Evolutionary conservation across 1,140 invertebrate genomes (phyloP).

Genomic region (Cherax destructor): DNA sequence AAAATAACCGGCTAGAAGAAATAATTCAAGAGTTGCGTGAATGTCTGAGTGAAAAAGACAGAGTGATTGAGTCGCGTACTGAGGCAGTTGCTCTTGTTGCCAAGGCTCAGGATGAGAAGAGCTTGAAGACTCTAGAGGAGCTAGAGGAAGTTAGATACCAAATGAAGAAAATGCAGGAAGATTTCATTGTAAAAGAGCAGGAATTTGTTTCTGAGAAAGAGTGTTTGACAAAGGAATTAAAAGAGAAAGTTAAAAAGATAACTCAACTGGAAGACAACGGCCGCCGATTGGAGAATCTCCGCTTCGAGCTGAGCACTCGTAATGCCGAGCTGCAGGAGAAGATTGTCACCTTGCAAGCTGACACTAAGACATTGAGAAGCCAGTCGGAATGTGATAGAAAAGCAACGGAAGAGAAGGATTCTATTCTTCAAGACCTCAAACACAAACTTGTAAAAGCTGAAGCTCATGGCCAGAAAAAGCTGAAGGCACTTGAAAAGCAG

Average conservation of each 20-base stretch:
- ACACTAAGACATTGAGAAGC: slow-evolving; percentile 67
- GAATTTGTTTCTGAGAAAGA: slow-evolving; percentile 83
- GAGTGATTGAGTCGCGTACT: slow-evolving; percentile 88
- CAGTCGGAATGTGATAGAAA: slow-evolving; percentile 73
- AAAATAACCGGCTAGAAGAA: slow-evolving; percentile 77
- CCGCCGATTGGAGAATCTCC: slow-evolving; percentile 74
- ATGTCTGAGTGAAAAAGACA: slow-evolving; percentile 87
- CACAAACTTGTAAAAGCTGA: slow-evolving; percentile 91
- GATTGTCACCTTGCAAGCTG: slow-evolving; percentile 76
- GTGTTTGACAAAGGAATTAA: slow-evolving; percentile 78
- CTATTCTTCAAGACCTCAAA: slow-evolving; percentile 84
- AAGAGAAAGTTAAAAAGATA: slow-evolving; percentile 79
- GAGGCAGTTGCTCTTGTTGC: slow-evolving; percentile 87
- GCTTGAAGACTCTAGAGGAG: slow-evolving; percentile 82
- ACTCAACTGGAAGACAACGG: slow-evolving; percentile 72
- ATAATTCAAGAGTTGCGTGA: slow-evolving; percentile 76
- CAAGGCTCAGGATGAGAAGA: slow-evolving; percentile 83
- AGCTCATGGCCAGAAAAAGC: slow-evolving; percentile 85
- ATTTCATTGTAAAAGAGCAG: slow-evolving; percentile 83
- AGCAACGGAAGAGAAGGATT: slow-evolving; percentile 77
- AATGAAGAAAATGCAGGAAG: slow-evolving; percentile 87
- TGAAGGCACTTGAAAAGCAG: slow-evolving; percentile 89
- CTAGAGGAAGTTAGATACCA: slow-evolving; percentile 87
- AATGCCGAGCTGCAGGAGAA: slow-evolving; percentile 79
- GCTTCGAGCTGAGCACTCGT: slow-evolving; percentile 79